Evolutionary conservation across 2,797 vertebrate genomes (phyloP).

Genomic region (Poliocrania exsul): DNA sequence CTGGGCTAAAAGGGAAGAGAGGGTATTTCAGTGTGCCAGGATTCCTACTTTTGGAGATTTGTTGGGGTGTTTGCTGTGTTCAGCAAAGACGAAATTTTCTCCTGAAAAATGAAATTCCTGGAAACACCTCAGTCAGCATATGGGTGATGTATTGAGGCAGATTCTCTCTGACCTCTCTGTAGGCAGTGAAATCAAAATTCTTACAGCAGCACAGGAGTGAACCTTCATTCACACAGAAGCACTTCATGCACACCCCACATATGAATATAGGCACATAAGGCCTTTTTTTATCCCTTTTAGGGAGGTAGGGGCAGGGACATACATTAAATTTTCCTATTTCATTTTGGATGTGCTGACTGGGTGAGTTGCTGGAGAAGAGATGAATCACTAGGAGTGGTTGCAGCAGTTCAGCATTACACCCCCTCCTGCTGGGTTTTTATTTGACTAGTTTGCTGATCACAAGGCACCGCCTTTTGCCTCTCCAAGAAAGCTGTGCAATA

Average conservation of each 20-base stretch:
- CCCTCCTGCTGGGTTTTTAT: constrained; percentile 18
- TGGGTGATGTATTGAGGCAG: background rate
- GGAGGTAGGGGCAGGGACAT: accelerated
- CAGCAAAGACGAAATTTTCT: background rate
- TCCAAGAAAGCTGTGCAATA: constrained; percentile 6
- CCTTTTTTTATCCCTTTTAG: background rate
- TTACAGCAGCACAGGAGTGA: background rate
- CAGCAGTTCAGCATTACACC: background rate
- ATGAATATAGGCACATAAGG: background rate
- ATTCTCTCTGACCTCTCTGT: background rate
- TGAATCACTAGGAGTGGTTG: constrained; percentile 56
- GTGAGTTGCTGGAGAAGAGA: constrained; percentile 1
- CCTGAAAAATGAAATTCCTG: background rate
- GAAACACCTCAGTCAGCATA: background rate
- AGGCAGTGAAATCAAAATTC: constrained; percentile 1
- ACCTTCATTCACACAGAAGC: background rate
- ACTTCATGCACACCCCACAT: background rate
- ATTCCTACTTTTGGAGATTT: background rate
- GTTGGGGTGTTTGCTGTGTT: background rate
- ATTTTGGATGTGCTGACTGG: background rate
- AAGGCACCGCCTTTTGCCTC: constrained; percentile 18
- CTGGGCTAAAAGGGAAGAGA: background rate
- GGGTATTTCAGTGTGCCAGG: background rate
- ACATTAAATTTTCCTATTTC: background rate
- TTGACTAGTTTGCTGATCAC: background rate